A percentile compares a stretch with the other conserved stretches of the same genome.
These are phyloP conservation scores for Scylla paramamosain DNA, from an alignment of 1,140 invertebrate genomes.

Conservation along the genomic window DNA sequence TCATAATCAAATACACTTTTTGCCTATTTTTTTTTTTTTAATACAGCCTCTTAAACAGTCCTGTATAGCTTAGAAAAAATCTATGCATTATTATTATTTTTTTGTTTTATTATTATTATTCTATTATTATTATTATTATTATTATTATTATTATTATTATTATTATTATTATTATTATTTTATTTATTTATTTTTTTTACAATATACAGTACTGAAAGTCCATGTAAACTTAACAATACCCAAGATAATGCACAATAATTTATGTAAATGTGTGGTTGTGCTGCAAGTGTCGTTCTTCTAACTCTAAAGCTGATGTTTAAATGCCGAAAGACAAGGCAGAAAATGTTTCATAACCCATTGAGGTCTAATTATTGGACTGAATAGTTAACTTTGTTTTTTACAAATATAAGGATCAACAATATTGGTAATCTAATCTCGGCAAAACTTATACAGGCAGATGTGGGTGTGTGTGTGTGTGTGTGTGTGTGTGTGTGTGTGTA, in stretches of 20 bases:
- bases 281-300: too few species aligned
- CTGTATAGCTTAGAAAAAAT: not conserved
- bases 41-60: not conserved
- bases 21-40: not conserved
- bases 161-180: slow-evolving; percentile 17
- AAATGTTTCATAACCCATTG: too few species aligned
- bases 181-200: not conserved
- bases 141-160: slow-evolving; percentile 26
- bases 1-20: not conserved
- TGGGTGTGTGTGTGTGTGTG: too few species aligned
- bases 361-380: too few species aligned
- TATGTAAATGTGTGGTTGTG: too few species aligned
- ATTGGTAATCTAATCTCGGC: too few species aligned
- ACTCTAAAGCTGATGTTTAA: too few species aligned
- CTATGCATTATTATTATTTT: slow-evolving; percentile 10
- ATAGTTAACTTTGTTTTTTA: too few species aligned
- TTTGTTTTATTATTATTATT: not conserved
- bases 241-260: not conserved
- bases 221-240: not conserved
- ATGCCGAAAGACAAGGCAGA: too few species aligned
- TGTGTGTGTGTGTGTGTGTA: too few species aligned
- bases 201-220: not conserved
- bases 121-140: slow-evolving; percentile 25
- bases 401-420: too few species aligned
- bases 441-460: too few species aligned